Evolutionary conservation across 2,888 invertebrate genomes (phyloP).

Genomic region (Drosophila anceps): DNA sequence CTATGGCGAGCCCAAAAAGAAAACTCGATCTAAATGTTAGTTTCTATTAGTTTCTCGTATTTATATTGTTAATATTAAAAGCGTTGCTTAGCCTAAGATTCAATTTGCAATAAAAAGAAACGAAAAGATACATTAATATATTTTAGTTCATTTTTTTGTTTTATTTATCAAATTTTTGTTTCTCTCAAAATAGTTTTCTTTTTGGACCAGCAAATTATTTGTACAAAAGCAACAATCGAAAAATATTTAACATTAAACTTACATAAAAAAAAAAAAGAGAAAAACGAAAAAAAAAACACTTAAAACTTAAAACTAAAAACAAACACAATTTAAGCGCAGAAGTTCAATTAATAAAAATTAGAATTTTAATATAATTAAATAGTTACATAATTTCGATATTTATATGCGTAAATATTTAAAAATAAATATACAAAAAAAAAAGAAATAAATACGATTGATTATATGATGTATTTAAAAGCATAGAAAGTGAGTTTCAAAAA

Average conservation of each 20-base stretch:
- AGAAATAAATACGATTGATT: conserved; percentile 27
- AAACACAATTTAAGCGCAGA: conserved; percentile 73
- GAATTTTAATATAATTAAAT: conserved; percentile 72
- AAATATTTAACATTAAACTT: conserved; percentile 16
- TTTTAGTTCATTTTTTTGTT: conserved; percentile 47
- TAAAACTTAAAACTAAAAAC: conserved; percentile 2
- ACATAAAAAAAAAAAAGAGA: conserved; percentile 21
- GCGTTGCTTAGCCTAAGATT: conserved; percentile 59
- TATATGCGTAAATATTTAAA: conserved; percentile 61
- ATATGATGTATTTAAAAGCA: conserved; percentile 42
- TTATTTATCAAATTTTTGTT: conserved; percentile 24
- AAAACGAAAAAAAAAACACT: conserved; percentile 16
- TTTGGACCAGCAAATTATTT: conserved; percentile 27
- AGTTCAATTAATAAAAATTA: conserved; percentile 82
- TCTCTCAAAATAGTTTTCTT: conserved; percentile 8
- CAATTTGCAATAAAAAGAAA: conserved; percentile 60
- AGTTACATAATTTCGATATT: conserved; percentile 69
- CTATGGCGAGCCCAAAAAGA: conserved; percentile 38
- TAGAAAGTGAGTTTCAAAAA: conserved; percentile 57
- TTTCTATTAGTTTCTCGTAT: conserved; percentile 68
- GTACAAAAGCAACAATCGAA: conserved; percentile 36
- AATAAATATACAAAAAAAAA: conserved; percentile 48
- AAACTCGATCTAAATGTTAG: conserved; percentile 43
- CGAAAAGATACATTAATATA: conserved; percentile 39
- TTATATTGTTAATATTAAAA: conserved; percentile 56